Evolutionary conservation across 2,888 invertebrate genomes (phyloP), one percentile per base, ranked within the genome.

Genomic region (Xanthorhoe spadicearia): DNA sequence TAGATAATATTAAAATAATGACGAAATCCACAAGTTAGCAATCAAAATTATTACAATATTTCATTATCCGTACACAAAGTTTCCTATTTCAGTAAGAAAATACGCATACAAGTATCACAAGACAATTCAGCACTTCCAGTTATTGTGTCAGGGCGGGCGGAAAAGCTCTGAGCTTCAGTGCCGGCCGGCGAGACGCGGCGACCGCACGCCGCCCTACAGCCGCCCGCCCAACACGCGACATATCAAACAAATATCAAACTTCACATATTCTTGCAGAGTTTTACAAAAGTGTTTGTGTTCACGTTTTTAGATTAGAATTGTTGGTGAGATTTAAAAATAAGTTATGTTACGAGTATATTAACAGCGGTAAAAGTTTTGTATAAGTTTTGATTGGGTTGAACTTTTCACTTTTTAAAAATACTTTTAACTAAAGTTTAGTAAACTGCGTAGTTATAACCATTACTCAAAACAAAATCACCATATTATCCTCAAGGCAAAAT

Each of bases 141-240:
- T 9, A 43, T 43, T 62, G 50, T 48, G 55, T 23, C 38, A 58
- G 18, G 23, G 55, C 35, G 23, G 43, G 13, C 0, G 18, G 43
- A 64, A 69, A 73, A 75, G 73, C 71, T 64, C 60, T 61, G 59
- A 75, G 78, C 68, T 71, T 55, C 77, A 80, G 79, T 80, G 70
- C 71, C 76, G 76, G 79, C 69, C 74, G 75, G 72, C 73, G 72
- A 64, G 66, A 74, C 75, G 79, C 71, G 78, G 74, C 73, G 77
- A 70, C 69, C 78, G 77, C 77, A 68, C 74, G 80, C 73, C 57
- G 23, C 69, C 70, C 76, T 75, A 71, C 78, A 73, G 74, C 77
- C 59, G 54, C 50, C 66, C 64, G 55, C 65, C 65, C 62, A 53
- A 48, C 64, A 55, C 61, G 13, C 38, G 32, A 58, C 71, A 71